Evolutionary conservation across 2,113 vertebrate species (phyloP).

Genomic region (Channa argus): DNA sequence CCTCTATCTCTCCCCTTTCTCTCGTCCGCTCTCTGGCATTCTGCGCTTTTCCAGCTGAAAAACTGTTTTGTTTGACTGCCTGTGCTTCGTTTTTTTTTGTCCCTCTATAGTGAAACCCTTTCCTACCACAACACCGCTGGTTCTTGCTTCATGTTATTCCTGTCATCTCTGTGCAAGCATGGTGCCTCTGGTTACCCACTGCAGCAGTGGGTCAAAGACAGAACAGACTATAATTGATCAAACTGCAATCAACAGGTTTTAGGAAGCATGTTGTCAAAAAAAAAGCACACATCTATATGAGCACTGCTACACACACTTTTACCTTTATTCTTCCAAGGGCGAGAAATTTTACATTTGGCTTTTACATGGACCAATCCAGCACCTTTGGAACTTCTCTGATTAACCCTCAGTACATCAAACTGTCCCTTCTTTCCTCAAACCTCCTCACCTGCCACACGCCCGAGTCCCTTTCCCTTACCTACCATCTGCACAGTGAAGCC

Average conservation of each 20-base stretch:
- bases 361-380: conserved; percentile 48
- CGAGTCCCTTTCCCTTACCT: not conserved
- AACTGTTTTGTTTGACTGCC: conserved; percentile 11
- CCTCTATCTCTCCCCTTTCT: not conserved
- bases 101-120: not conserved
- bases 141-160: conserved; percentile 19
- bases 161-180: conserved; percentile 19
- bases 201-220: conserved; percentile 17
- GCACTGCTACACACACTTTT: not conserved
- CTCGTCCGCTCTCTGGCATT: conserved; percentile 4
- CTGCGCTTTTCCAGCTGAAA: conserved; percentile 10
- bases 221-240: conserved; percentile 23
- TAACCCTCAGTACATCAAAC: conserved; percentile 43
- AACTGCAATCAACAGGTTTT: conserved; percentile 38
- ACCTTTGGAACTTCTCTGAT: conserved; percentile 50
- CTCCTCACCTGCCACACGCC: conserved; percentile 11
- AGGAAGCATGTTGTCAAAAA: not conserved
- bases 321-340: not conserved
- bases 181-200: conserved; percentile 8
- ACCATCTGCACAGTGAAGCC: conserved; percentile 44
- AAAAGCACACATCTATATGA: not conserved
- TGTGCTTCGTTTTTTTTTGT: not conserved
- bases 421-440: not conserved
- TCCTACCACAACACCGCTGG: not conserved
- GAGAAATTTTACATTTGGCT: conserved; percentile 50